Evolutionary conservation across 2,113 vertebrate genomes (phyloP).

Genomic region (Nipponia nippon): DNA sequence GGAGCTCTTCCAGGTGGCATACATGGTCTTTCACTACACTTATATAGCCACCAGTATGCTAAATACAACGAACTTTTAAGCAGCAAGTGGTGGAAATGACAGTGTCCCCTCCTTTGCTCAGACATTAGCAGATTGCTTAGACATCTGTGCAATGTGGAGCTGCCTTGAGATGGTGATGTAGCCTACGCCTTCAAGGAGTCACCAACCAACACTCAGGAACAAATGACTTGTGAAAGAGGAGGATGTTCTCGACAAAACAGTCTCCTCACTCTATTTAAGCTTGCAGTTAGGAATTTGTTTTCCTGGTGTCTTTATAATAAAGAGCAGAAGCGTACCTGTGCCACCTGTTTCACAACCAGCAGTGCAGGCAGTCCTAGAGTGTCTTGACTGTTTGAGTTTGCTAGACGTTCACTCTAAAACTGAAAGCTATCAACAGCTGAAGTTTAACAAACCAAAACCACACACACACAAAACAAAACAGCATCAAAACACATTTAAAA

Average conservation of each 20-base stretch:
- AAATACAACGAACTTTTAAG: neutral
- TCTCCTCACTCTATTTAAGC: neutral
- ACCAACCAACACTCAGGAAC: neutral
- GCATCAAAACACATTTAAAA: neutral
- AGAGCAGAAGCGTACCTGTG: neutral
- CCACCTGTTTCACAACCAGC: neutral
- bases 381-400: neutral
- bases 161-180: neutral
- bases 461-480: neutral
- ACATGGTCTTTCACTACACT: neutral
- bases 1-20: neutral
- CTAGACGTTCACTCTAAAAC: neutral
- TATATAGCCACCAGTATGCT: neutral
- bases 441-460: neutral
- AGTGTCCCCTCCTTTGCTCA: neutral
- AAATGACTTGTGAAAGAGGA: neutral
- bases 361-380: neutral
- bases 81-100: neutral
- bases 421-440: constrained; percentile 3
- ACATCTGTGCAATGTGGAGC: neutral
- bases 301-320: neutral
- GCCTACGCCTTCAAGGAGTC: neutral
- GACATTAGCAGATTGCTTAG: neutral
- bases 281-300: neutral
- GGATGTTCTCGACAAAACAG: neutral